phyloP scores from a whole-genome alignment of 2,888 invertebrate species.

The Baronia brevicornis region DNA sequence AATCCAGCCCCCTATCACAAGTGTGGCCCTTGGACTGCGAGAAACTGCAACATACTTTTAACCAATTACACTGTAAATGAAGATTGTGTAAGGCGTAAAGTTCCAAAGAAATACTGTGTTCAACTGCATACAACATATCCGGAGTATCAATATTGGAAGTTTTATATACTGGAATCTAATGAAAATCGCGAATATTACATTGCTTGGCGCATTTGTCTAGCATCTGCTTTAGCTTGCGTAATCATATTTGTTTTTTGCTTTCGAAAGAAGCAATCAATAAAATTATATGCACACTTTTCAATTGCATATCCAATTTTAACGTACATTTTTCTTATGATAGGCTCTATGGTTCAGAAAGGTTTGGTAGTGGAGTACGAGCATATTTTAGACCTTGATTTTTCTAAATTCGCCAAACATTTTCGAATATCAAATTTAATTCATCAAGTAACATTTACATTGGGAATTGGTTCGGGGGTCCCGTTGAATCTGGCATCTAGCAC shows the following conservation, averaged over 20 bases:
- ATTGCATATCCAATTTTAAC: slow-evolving; percentile 34
- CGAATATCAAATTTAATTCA: slow-evolving; percentile 29
- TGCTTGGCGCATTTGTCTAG: slow-evolving; percentile 51
- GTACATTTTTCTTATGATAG: slow-evolving; percentile 38
- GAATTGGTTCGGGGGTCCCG: slow-evolving; percentile 45
- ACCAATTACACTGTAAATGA: slow-evolving; percentile 47
- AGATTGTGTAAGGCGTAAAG: slow-evolving; percentile 37
- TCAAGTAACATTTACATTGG: slow-evolving; percentile 35
- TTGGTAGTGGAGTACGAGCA: slow-evolving; percentile 39
- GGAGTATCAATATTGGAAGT: slow-evolving; percentile 55
- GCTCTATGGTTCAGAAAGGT: slow-evolving; percentile 58
- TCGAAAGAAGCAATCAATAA: slow-evolving; percentile 34
- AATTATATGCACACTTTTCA: slow-evolving; percentile 30
- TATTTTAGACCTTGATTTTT: slow-evolving; percentile 43
- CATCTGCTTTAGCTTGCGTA: slow-evolving; percentile 36
- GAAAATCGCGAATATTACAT: slow-evolving; percentile 23
- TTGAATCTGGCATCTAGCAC: slow-evolving; percentile 40
- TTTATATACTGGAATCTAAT: slow-evolving; percentile 24
- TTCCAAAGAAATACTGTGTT: slow-evolving; percentile 32
- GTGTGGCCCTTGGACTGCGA: slow-evolving; percentile 45
- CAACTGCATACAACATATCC: slow-evolving; percentile 41
- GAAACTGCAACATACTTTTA: slow-evolving; percentile 36
- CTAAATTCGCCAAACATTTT: slow-evolving; percentile 27
- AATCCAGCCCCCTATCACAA: slow-evolving; percentile 45
- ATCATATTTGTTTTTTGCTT: slow-evolving; percentile 41